Evolutionary conservation across 2,888 invertebrate species (phyloP), one percentile per base, ranked within the genome.

Genomic region (Mythimna loreyi): DNA sequence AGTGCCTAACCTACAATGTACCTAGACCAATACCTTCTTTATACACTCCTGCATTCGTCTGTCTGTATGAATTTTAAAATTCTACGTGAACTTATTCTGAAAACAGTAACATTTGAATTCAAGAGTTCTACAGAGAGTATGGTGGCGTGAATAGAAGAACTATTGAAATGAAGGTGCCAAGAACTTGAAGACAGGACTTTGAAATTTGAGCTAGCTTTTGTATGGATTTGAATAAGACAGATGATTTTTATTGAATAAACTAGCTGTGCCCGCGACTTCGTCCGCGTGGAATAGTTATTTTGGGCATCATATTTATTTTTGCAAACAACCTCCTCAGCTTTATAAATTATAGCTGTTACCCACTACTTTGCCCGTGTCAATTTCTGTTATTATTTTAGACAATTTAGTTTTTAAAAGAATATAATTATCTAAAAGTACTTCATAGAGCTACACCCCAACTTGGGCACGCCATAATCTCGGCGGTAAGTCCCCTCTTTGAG

Each of bases 31-130:
- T 63, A 73, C 58, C 23, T 50, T 64, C 49, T 40, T 65, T 56
- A 57, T 60, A 73, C 43, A 67, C 53, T 67, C 53, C 30, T n/a
- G 57, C 75, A 58, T 23, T 50, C 73, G 78, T 67, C 63, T 61
- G 43, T 67, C 72, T 76, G 52, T 74, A 68, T 78, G 74, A 74
- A 78, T 76, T 76, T 78, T 78, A 73, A 78, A 68, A 78, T 76
- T 78, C 75, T 78, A 78, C 74, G 79, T 78, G 78, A 78, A 68
- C 45, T 52, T 74, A 73, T 76, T 76, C 68, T 63, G 52, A 57
- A 68, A 76, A 74, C 67, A 73, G 67, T 78, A 78, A 74, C 62
- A 74, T 76, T 76, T 76, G 59, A 78, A 76, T 76, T 76, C 74
- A 78, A 67, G 28, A 78, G 40, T 78, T 78, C 53, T 73, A 60